Conservation (phyloP, 2,113 vertebrate genomes). For the Rhizomys pruinosus region DNA sequence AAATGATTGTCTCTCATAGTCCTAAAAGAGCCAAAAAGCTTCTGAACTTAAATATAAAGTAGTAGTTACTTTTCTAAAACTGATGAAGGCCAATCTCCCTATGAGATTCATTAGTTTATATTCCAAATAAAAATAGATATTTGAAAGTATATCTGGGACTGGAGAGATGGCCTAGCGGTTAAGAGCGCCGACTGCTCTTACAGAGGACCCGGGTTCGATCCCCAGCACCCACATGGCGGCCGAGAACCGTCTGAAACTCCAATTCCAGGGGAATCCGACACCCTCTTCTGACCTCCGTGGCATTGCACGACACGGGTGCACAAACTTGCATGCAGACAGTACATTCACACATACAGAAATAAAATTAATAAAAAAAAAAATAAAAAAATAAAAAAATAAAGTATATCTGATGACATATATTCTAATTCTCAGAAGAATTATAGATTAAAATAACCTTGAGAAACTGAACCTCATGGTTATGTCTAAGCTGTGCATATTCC, state of each 20-base stretch:
- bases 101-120: constrained; percentile 66
- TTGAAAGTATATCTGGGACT: constrained; percentile 67
- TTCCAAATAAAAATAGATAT: constrained; percentile 54
- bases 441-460: constrained; percentile 57
- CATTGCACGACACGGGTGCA: too few species aligned
- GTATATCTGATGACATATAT: constrained; percentile 45
- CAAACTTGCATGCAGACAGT: too few species aligned
- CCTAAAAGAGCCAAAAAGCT: not conserved
- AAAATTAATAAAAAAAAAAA: too few species aligned
- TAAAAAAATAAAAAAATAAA: too few species aligned
- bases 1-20: not conserved
- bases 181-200: too few species aligned
- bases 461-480: constrained; percentile 14
- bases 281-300: too few species aligned
- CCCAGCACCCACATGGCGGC: too few species aligned
- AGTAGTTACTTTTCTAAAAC: constrained; percentile 23
- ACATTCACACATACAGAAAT: too few species aligned
- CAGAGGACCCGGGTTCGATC: too few species aligned
- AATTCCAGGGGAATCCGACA: too few species aligned
- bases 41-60: constrained; percentile 26
- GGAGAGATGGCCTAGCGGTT: too few species aligned
- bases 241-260: too few species aligned
- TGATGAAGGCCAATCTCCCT: constrained; percentile 5
- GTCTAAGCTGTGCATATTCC: not conserved
- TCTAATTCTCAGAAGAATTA: constrained; percentile 43